Evolutionary conservation across 2,888 invertebrate genomes (phyloP).

Genomic region (Agrochola lychnidis): DNA sequence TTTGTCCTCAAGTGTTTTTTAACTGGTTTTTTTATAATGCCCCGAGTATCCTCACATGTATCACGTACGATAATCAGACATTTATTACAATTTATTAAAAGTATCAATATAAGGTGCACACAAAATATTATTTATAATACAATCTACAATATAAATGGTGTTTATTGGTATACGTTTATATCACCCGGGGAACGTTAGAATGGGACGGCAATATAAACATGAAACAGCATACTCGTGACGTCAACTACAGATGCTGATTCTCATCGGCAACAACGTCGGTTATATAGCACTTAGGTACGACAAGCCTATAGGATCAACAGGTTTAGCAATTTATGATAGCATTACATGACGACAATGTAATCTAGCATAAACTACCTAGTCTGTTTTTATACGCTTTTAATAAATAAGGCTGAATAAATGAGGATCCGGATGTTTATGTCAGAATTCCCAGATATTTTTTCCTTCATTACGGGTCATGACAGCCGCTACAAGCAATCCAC

Average conservation of each 20-base stretch:
- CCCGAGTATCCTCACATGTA: conserved; percentile 33
- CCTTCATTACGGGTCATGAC: not conserved
- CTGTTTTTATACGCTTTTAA: not conserved
- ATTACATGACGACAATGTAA: not conserved
- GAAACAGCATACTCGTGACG: conserved; percentile 18
- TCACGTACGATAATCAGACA: conserved; percentile 64
- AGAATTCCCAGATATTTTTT: conserved; percentile 11
- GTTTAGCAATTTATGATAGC: conserved; percentile 13
- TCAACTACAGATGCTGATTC: conserved; percentile 11
- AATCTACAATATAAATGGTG: conserved; percentile 46
- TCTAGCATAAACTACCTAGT: not conserved
- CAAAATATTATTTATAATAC: conserved; percentile 50
- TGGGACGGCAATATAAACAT: conserved; percentile 22
- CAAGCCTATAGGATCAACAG: conserved; percentile 20
- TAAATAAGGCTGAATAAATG: conserved; percentile 7
- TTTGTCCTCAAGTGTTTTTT: not conserved
- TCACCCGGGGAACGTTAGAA: conserved; percentile 24
- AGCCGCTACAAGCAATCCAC: conserved; percentile 21
- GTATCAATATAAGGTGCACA: conserved; percentile 62
- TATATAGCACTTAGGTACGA: not conserved
- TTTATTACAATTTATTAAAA: conserved; percentile 59
- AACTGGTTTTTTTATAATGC: conserved; percentile 20
- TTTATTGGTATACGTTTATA: conserved; percentile 52
- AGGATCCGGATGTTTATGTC: not conserved
- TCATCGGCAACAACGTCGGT: not conserved